Conservation (phyloP, 1,140 invertebrate genomes). For the Zaprionus nigranus region DNA sequence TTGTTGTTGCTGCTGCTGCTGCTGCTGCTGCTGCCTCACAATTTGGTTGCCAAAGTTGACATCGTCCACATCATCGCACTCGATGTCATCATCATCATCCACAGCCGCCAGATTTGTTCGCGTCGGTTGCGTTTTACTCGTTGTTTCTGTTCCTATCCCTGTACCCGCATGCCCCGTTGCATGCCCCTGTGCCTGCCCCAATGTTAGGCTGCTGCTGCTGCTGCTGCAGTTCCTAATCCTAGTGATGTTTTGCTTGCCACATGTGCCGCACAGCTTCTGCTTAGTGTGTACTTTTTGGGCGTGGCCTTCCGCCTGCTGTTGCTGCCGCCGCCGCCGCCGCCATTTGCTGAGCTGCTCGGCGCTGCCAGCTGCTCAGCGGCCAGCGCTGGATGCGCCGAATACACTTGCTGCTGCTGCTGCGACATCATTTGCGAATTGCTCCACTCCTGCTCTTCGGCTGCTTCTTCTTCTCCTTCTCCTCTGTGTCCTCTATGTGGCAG, state of each 20-base stretch:
- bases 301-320: conserved; percentile 65
- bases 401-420: conserved; percentile 64
- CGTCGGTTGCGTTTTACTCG: conserved; percentile 62
- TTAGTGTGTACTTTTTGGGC: conserved; percentile 71
- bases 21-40: conserved; percentile 38
- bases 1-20: conserved; percentile 30
- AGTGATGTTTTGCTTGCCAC: background rate
- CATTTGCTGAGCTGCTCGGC: conserved; percentile 50
- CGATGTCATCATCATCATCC: conserved; percentile 75
- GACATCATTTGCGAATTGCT: conserved; percentile 50
- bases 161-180: background rate
- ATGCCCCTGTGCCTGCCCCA: conserved; percentile 4
- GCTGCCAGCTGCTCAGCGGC: conserved; percentile 75
- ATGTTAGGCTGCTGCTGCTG: too few relatives aligned
- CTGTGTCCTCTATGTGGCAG: conserved; percentile 2
- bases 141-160: too few relatives aligned
- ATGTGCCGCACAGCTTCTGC: conserved; percentile 62
- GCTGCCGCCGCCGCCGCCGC: conserved; percentile 7
- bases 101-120: conserved; percentile 72
- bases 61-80: conserved; percentile 72
- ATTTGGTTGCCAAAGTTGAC: conserved; percentile 68
- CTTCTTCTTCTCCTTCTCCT: background rate
- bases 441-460: background rate
- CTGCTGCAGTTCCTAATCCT: background rate
- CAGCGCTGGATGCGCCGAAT: conserved; percentile 81